These are phyloP conservation scores for Lasioglossum albipes DNA, from an alignment of 1,140 invertebrate genomes.

Conservation along the genomic window DNA sequence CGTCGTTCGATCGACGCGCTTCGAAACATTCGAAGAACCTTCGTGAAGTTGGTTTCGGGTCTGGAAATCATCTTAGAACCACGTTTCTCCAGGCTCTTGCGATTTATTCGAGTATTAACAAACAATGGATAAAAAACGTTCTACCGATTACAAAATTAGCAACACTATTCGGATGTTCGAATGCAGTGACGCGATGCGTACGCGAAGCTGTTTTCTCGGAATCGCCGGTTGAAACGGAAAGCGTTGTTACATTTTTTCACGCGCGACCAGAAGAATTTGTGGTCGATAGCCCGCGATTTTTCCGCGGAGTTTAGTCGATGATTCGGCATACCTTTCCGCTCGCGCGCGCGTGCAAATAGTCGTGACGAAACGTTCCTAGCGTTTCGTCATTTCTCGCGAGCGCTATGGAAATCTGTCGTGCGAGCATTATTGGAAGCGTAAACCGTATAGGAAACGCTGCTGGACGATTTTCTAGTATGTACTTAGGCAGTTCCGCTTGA, in stretches of 20 bases:
- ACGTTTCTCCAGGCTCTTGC: background rate
- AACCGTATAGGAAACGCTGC: too few relatives aligned
- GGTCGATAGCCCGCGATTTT: background rate
- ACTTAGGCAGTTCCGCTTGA: too few relatives aligned
- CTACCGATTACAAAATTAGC: slow-evolving; percentile 23
- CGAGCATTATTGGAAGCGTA: too few relatives aligned
- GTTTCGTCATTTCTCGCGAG: background rate
- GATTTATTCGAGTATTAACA: slow-evolving; percentile 48
- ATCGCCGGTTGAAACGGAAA: too few relatives aligned
- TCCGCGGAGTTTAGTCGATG: background rate
- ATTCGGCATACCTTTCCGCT: too few relatives aligned
- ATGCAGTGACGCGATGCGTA: background rate
- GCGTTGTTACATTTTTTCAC: background rate
- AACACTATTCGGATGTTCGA: slow-evolving; percentile 7
- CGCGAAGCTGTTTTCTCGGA: background rate
- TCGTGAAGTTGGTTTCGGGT: too few relatives aligned
- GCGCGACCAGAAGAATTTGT: background rate
- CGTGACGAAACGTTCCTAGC: background rate
- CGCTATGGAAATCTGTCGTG: too few relatives aligned
- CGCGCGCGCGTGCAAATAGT: background rate
- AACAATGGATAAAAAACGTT: slow-evolving; percentile 31
- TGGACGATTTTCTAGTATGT: too few relatives aligned
- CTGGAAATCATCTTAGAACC: background rate
- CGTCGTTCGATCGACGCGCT: too few relatives aligned
- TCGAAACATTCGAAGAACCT: too few relatives aligned